Evolutionary conservation across 2,113 vertebrate species (phyloP).

Genomic region (Onychostruthus taczanowskii): DNA sequence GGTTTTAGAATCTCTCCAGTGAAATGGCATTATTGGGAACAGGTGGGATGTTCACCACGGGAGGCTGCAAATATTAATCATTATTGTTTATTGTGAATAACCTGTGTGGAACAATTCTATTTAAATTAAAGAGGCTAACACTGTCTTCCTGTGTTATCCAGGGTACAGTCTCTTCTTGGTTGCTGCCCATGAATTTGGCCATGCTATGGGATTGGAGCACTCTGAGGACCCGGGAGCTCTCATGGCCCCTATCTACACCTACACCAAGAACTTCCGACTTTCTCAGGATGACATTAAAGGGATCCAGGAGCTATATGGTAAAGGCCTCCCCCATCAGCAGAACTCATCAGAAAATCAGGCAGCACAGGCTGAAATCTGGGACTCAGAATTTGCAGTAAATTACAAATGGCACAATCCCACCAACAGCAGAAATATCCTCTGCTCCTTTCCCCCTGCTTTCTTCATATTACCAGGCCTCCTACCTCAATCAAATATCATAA

Average conservation of each 20-base stretch:
- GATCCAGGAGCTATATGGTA: constrained; percentile 97
- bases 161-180: constrained; percentile 98
- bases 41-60: neutral
- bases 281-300: constrained; percentile 91
- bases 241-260: constrained; percentile 97
- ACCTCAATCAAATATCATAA: neutral
- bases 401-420: neutral
- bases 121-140: neutral
- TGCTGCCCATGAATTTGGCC: constrained; percentile 97
- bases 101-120: neutral
- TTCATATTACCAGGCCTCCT: neutral
- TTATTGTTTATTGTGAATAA: neutral
- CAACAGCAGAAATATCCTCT: neutral
- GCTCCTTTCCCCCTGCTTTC: neutral
- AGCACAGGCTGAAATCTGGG: neutral
- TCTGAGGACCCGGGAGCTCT: constrained; percentile 92
- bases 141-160: constrained; percentile 31
- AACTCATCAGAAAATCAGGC: neutral
- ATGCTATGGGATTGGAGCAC: constrained; percentile 95
- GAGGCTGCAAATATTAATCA: neutral
- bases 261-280: constrained; percentile 90
- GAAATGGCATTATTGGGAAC: neutral
- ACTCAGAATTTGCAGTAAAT: neutral
- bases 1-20: neutral
- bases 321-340: neutral